Evolutionary conservation across 2,888 invertebrate genomes (phyloP).

Genomic region (Eristalis intricaria): DNA sequence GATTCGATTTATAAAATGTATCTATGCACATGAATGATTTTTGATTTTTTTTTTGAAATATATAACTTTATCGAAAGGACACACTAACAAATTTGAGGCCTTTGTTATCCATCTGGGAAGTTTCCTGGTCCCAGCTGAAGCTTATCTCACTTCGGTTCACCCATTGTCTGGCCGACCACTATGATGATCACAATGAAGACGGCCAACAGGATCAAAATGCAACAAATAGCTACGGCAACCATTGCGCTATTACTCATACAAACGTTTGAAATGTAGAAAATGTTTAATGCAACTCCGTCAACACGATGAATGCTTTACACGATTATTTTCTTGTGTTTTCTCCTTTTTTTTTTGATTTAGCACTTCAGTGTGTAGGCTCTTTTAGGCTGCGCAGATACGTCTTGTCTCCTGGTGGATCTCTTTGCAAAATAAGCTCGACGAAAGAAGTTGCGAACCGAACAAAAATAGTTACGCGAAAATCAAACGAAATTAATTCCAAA

Average conservation of each 20-base stretch:
- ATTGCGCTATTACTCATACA: conserved; percentile 83
- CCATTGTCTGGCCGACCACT: conserved; percentile 90
- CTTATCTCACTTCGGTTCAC: conserved; percentile 84
- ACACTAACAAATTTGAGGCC: conserved; percentile 80
- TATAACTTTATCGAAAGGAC: conserved; percentile 41
- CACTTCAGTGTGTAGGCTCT: not conserved
- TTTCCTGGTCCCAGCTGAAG: conserved; percentile 82
- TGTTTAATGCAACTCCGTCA: conserved; percentile 52
- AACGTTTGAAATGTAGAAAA: conserved; percentile 64
- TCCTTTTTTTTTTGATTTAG: not conserved
- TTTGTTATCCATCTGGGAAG: conserved; percentile 82
- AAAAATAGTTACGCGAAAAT: not conserved
- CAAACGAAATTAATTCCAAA: not conserved
- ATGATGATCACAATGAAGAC: conserved; percentile 92
- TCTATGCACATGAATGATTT: not conserved
- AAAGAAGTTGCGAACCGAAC: not conserved
- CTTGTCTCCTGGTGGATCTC: not conserved
- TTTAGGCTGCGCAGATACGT: not conserved
- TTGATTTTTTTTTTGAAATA: too few relatives aligned
- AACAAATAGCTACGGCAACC: conserved; percentile 92
- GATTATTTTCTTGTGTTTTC: not conserved
- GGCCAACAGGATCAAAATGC: conserved; percentile 89
- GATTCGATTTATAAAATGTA: conserved; percentile 19
- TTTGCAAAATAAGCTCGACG: not conserved
- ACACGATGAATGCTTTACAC: not conserved